Evolutionary conservation across 2,113 vertebrate genomes (phyloP).

Genomic region (Colistium nudipinnis): DNA sequence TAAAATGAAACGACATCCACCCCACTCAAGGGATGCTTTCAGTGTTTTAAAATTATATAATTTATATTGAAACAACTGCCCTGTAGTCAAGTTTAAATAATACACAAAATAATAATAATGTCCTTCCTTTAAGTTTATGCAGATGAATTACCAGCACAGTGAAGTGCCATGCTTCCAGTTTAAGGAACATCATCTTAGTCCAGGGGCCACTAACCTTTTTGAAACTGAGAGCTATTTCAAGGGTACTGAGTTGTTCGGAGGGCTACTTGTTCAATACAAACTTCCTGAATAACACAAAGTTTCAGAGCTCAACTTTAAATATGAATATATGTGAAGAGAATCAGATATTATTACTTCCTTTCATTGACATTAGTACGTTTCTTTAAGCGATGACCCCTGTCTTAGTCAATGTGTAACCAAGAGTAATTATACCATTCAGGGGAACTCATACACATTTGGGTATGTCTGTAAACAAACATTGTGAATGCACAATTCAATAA

Average conservation of each 20-base stretch:
- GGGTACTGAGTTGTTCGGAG: no score
- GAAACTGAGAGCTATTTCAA: no score
- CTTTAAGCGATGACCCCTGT: no score
- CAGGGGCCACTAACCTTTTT: no score
- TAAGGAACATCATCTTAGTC: neutral
- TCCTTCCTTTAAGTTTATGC: neutral
- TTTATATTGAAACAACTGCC: neutral
- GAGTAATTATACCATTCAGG: neutral
- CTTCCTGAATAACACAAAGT: no score
- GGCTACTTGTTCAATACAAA: no score
- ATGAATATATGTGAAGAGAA: no score
- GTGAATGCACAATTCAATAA: neutral
- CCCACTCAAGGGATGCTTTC: neutral
- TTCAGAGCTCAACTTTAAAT: no score
- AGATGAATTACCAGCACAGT: neutral
- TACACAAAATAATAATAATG: no score
- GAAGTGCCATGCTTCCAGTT: neutral
- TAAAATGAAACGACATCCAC: neutral
- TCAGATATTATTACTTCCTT: no score
- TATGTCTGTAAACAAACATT: neutral
- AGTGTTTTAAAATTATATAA: neutral
- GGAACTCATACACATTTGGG: neutral
- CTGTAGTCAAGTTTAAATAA: neutral
- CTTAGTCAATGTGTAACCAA: slow-evolving; percentile 36
- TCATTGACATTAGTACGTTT: no score